Evolutionary conservation across 2,888 invertebrate genomes (phyloP), one percentile per base, ranked within the genome.

Genomic region (Timema cristinae): DNA sequence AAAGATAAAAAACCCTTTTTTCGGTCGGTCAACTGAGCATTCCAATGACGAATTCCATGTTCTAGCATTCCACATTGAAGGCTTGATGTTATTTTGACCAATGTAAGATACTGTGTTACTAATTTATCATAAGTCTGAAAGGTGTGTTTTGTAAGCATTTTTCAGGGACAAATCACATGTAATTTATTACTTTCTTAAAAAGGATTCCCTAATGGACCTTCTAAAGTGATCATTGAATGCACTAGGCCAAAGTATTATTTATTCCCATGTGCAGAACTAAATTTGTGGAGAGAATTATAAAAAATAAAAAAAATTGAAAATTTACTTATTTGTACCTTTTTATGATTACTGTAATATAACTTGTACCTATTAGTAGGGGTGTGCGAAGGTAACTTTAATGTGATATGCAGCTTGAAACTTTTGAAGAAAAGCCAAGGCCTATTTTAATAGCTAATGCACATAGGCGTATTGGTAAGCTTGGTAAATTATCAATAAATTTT

Each of bases 241-340:
- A 74, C 76, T 75, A 76, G 76, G 82, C 81, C 81, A 82, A 82
- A 82, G 82, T 82, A 82, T 83, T 82, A 72, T 74, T 74, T 72
- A 72, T 72, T 72, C 71, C 73, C 73, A 70, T 72, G 70, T 74
- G 69, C 69, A 71, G 66, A 66, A 66, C 67, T 71, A 71, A 73
- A 67, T 71, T 63, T 63, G 63, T 63, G 32, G 63, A 48, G 48
- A 47, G 5, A 32, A 47, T 63, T 63, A 32, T 63, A 63, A 63
- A 63, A 63, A 47, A 63, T 13, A 54, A n/a, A 63, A 63, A 63
- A 63, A 32, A 10, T 13, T 59, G 47, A 63, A 63, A 63, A 63
- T 16, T 11, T 10, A 11, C 11, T 32, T 7, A 13, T 63, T 47
- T 63, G 32, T 63, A 9, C n/a, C 48, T 6, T 6, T 32, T 32